Conservation (phyloP, 2,113 vertebrate genomes). For the Leucopsar rothschildi region DNA sequence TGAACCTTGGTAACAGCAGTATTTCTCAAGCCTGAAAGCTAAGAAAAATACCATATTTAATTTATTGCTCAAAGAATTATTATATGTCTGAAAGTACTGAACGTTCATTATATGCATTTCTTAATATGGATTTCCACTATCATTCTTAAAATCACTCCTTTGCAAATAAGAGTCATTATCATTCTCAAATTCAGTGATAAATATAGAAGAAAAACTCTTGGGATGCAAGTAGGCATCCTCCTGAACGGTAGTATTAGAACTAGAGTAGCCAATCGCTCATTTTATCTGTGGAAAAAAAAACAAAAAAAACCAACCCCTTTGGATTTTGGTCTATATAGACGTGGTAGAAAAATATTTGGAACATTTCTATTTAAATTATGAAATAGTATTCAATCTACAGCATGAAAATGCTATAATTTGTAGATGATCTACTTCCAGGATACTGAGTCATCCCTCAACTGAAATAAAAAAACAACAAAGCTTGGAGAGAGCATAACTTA, state of each 20-base stretch:
- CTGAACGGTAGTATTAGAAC: not conserved
- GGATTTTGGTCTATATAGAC: not conserved
- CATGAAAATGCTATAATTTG: not conserved
- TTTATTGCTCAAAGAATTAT: not conserved
- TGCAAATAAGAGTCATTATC: not conserved
- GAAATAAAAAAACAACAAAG: not conserved
- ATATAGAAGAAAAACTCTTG: not conserved
- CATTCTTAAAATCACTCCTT: not conserved
- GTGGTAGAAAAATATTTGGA: not conserved
- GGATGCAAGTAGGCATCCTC: not conserved
- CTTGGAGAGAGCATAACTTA: not conserved
- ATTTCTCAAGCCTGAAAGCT: not conserved
- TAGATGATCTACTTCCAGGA: not conserved
- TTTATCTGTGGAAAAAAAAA: not conserved
- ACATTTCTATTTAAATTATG: not conserved
- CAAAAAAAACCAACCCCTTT: not conserved
- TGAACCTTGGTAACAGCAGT: not conserved
- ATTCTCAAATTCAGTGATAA: not conserved
- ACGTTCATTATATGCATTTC: not conserved
- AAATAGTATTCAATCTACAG: not conserved
- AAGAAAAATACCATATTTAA: not conserved
- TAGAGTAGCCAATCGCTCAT: not conserved
- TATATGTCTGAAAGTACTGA: not conserved
- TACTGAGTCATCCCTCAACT: not conserved
- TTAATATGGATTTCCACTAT: not conserved